A percentile compares a stretch with the other conserved stretches of the same genome.
phyloP scores from a whole-genome alignment of 2,888 invertebrate genomes.

The Gasteruption jaculator region DNA sequence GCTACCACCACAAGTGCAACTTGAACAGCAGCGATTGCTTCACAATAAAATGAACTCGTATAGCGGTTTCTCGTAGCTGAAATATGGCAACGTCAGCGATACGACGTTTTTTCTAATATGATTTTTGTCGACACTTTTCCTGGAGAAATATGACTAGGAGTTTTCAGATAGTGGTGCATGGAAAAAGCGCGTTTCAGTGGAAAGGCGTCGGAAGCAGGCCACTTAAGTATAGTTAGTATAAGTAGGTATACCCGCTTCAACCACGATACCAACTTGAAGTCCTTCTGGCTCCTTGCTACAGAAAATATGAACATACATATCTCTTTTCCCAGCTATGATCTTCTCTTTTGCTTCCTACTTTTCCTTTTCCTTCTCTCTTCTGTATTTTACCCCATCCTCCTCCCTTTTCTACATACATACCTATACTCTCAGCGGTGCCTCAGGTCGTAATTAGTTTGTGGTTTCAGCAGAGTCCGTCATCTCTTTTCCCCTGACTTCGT shows the following conservation, averaged over 20 bases:
- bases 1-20: no score
- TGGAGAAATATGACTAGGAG: no score
- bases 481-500: no score
- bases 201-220: slow-evolving; percentile 22
- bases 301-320: slow-evolving; percentile 3
- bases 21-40: no score
- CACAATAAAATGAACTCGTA: no score
- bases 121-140: no score
- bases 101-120: no score
- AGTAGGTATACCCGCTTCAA: slow-evolving; percentile 10
- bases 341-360: slow-evolving; percentile 4
- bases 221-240: slow-evolving; percentile 27
- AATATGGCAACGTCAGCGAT: no score
- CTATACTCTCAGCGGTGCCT: slow-evolving; percentile 39
- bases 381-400: slow-evolving; percentile 13
- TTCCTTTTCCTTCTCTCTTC: slow-evolving; percentile 11
- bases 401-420: slow-evolving; percentile 16
- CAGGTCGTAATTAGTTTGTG: slow-evolving; percentile 44
- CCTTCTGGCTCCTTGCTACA: slow-evolving; percentile 18
- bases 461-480: slow-evolving; percentile 37
- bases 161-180: no score
- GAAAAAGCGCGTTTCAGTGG: no score
- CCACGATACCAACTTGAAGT: slow-evolving; percentile 20
- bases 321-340: background rate
- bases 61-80: no score